Evolutionary conservation across 1,140 invertebrate genomes (phyloP).

Genomic region (Adoxophyes honmai): DNA sequence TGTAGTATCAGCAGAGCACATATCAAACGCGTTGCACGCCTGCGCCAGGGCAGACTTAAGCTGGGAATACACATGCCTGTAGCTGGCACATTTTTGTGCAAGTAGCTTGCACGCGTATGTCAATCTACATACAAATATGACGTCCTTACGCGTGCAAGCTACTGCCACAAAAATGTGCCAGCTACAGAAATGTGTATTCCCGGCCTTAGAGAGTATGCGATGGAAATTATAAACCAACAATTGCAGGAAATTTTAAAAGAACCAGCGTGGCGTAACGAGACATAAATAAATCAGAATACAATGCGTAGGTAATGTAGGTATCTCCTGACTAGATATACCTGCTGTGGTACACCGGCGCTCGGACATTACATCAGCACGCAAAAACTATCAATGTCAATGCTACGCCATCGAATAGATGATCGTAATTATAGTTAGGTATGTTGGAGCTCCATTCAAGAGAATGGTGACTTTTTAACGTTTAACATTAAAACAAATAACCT

Average conservation of each 20-base stretch:
- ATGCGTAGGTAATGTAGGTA: conserved; percentile 35
- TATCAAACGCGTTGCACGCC: too few species aligned
- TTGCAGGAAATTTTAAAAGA: neutral
- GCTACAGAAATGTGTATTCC: too few species aligned
- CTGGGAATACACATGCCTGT: too few species aligned
- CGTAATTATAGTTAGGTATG: conserved; percentile 15
- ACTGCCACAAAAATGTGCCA: too few species aligned
- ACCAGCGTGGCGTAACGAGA: conserved; percentile 45
- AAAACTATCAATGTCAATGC: conserved; percentile 53
- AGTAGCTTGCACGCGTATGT: too few species aligned
- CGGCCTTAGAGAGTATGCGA: neutral
- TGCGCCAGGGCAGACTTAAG: too few species aligned
- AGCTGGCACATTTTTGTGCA: too few species aligned
- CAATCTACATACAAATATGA: too few species aligned
- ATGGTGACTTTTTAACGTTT: neutral
- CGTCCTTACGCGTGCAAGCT: too few species aligned
- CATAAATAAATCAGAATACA: conserved; percentile 47
- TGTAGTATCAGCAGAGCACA: too few species aligned
- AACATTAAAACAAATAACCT: neutral
- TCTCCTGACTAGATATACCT: conserved; percentile 7
- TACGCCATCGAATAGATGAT: conserved; percentile 29
- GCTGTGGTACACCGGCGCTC: conserved; percentile 32
- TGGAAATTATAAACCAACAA: neutral
- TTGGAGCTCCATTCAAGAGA: conserved; percentile 21
- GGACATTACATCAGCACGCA: conserved; percentile 41